phyloP scores from a whole-genome alignment of 2,113 vertebrate species.

The Agelaius phoeniceus region DNA sequence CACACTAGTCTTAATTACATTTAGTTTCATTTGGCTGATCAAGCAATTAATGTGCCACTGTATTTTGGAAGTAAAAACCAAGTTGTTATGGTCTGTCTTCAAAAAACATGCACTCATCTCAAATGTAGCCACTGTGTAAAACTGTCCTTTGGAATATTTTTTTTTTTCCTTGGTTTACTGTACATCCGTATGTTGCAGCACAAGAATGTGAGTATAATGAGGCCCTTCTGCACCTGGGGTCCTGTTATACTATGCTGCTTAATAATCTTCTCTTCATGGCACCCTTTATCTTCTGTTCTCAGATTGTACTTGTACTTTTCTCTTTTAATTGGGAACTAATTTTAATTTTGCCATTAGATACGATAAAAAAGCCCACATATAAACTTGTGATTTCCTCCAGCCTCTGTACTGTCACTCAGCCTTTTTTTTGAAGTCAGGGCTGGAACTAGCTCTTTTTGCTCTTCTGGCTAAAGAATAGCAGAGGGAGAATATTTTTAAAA shows the following conservation, averaged over 20 bases:
- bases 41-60: conserved; percentile 86
- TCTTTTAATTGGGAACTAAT: conserved; percentile 79
- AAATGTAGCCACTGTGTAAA: conserved; percentile 60
- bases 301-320: conserved; percentile 68
- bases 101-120: conserved; percentile 76
- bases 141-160: conserved; percentile 61
- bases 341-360: conserved; percentile 75
- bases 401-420: conserved; percentile 65
- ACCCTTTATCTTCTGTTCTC: conserved; percentile 70
- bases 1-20: conserved; percentile 97
- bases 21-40: conserved; percentile 96
- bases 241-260: conserved; percentile 65
- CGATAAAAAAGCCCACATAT: conserved; percentile 63
- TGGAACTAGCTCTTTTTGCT: conserved; percentile 64
- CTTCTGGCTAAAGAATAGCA: conserved; percentile 68
- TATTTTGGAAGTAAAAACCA: conserved; percentile 84
- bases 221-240: conserved; percentile 68
- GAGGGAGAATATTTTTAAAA: conserved; percentile 67
- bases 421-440: conserved; percentile 48
- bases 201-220: conserved; percentile 71
- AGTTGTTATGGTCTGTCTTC: conserved; percentile 77
- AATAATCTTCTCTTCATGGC: conserved; percentile 69
- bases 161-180: conserved; percentile 44
- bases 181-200: conserved; percentile 45
- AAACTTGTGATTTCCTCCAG: conserved; percentile 65